Conservation (phyloP, 2,888 invertebrate species). For the Bedellia somnulentella region DNA sequence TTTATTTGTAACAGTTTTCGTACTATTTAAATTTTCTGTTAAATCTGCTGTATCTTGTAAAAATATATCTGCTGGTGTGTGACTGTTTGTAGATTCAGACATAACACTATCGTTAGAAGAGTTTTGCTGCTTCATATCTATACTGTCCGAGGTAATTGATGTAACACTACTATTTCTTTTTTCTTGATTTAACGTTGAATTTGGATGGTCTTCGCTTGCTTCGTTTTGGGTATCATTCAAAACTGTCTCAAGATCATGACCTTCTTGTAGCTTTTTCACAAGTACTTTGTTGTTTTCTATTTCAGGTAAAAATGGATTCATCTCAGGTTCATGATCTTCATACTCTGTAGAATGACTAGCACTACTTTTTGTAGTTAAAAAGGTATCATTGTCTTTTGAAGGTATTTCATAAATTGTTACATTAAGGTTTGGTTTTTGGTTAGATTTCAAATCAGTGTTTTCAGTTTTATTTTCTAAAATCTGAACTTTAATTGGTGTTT, state of each 20-base stretch:
- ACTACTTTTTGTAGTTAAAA: constrained; percentile 16
- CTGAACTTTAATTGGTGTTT: no score
- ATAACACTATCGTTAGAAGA: background rate
- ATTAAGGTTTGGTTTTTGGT: constrained; percentile 29
- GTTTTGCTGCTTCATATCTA: background rate
- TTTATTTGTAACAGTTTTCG: constrained; percentile 1
- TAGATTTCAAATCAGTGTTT: background rate
- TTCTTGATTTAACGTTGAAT: no score
- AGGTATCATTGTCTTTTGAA: constrained; percentile 25
- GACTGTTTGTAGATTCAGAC: constrained; percentile 9
- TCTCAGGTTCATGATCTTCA: constrained; percentile 54
- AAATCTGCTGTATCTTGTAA: constrained; percentile 45
- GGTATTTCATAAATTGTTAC: constrained; percentile 49
- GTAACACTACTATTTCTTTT: no score
- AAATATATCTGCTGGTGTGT: constrained; percentile 29
- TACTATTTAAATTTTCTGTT: constrained; percentile 11
- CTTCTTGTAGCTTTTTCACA: constrained; percentile 62
- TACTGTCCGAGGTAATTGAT: background rate
- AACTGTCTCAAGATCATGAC: constrained; percentile 44
- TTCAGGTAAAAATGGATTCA: constrained; percentile 70
- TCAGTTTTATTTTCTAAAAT: no score
- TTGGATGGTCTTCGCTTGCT: constrained; percentile 29
- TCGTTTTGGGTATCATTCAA: constrained; percentile 47
- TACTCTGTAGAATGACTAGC: constrained; percentile 29
- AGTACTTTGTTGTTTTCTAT: constrained; percentile 63